Conservation (phyloP, 2,797 vertebrate genomes). For the Alosa sapidissima region DNA sequence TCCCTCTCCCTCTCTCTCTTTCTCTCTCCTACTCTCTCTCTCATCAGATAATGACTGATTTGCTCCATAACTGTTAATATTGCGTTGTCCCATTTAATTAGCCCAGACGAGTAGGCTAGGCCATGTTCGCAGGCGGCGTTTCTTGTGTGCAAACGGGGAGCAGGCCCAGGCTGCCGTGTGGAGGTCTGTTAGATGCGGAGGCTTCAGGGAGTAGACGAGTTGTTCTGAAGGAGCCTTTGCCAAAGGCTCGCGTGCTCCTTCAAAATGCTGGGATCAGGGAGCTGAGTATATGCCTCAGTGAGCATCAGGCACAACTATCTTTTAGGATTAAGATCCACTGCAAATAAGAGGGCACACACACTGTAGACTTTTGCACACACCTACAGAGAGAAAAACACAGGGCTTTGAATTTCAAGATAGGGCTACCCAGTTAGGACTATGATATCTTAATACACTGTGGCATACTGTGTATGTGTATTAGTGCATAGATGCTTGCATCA, state of each 20-base stretch:
- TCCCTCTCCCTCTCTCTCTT: conserved; percentile 3
- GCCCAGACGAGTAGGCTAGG: conserved; percentile 61
- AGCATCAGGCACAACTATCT: background rate
- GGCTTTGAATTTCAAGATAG: background rate
- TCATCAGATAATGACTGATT: conserved; percentile 64
- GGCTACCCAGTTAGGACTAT: background rate
- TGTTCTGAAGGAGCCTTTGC: background rate
- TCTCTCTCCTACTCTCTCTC: background rate
- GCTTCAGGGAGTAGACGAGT: background rate
- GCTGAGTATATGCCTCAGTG: background rate
- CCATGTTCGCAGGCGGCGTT: background rate
- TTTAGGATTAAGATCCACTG: conserved; percentile 2
- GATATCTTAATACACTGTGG: background rate
- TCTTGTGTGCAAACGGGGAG: conserved; percentile 7
- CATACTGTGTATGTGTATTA: background rate
- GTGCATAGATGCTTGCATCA: background rate
- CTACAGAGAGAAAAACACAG: background rate
- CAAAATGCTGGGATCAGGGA: background rate
- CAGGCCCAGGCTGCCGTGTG: background rate
- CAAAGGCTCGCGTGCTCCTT: background rate
- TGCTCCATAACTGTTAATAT: conserved; percentile 66
- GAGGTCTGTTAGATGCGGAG: background rate
- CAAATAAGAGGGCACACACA: background rate
- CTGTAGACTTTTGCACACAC: background rate
- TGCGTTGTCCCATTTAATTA: conserved; percentile 70